Percentiles rank a stretch among this genome's conserved stretches.
Conservation (phyloP, 2,113 vertebrate genomes). For the Calypte anna region DNA sequence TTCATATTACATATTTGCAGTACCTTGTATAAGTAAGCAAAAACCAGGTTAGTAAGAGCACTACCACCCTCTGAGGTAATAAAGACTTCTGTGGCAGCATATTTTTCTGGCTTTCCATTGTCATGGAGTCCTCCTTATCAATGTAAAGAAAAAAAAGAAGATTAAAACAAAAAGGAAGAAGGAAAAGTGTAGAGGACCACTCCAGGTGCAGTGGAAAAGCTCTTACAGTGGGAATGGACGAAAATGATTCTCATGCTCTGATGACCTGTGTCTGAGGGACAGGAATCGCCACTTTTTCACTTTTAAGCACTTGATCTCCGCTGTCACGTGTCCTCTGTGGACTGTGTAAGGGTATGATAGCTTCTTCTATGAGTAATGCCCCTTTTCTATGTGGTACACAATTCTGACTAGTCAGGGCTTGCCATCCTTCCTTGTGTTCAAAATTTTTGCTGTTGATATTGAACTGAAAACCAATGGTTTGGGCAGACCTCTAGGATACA, state of each 20-base stretch:
- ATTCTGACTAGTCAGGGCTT: not conserved
- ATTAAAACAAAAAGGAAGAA: not conserved
- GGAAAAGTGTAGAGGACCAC: not conserved
- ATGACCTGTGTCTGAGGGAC: rapidly evolving
- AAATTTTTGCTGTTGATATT: not conserved
- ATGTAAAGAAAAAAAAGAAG: too few relatives aligned
- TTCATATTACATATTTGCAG: not conserved
- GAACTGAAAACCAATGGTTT: not conserved
- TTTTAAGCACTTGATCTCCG: not conserved
- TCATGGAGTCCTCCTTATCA: too few relatives aligned
- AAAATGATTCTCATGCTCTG: rapidly evolving
- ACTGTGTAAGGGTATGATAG: rapidly evolving
- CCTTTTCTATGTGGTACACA: not conserved
- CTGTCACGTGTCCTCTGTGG: rapidly evolving
- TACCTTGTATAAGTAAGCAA: not conserved
- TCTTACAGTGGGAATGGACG: not conserved
- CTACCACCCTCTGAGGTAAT: not conserved
- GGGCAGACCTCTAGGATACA: not conserved
- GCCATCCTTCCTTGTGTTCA: not conserved
- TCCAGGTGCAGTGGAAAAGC: not conserved
- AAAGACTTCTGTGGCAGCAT: not conserved
- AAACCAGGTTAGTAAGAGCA: not conserved
- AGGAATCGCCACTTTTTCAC: not conserved
- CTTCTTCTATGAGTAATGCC: not conserved
- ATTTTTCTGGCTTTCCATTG: not conserved